These are phyloP conservation scores for Oreochromis grahami DNA, from an alignment of 2,797 vertebrate genomes.

Conservation along the genomic window DNA sequence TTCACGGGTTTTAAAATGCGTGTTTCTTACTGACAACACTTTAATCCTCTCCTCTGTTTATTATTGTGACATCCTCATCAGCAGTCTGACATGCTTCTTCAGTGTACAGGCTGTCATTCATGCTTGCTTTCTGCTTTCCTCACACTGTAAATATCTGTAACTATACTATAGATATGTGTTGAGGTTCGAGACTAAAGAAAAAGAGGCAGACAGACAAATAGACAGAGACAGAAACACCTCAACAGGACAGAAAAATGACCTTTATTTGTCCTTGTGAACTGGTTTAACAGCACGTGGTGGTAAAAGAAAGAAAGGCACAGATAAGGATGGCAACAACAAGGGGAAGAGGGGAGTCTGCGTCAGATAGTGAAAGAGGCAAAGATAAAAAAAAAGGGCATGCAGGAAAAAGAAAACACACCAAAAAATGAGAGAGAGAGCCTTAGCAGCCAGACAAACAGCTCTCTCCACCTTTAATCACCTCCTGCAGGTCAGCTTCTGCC, in stretches of 20 bases:
- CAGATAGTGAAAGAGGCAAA: conserved; percentile 23
- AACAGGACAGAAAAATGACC: conserved; percentile 38
- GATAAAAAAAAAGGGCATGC: conserved; percentile 5
- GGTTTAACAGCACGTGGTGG: conserved; percentile 21
- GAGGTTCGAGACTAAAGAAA: neutral
- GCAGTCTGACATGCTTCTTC: conserved; percentile 33
- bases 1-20: conserved; percentile 32
- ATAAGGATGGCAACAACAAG: conserved; percentile 31
- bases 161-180: neutral
- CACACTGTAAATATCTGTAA: neutral
- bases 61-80: conserved; percentile 46
- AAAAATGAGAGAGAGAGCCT: conserved; percentile 4
- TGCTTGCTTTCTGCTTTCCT: neutral
- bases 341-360: conserved; percentile 12
- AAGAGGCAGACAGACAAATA: neutral
- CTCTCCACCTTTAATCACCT: conserved; percentile 66
- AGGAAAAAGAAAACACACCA: neutral
- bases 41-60: conserved; percentile 54
- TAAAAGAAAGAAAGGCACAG: conserved; percentile 24
- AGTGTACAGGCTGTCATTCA: conserved; percentile 13
- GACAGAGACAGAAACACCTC: neutral
- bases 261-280: conserved; percentile 56
- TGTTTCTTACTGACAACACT: conserved; percentile 51
- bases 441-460: conserved; percentile 37
- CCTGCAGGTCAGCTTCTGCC: conserved; percentile 55